Evolutionary conservation across 2,797 vertebrate species (phyloP).

Genomic region (Centroberyx gerrardi): DNA sequence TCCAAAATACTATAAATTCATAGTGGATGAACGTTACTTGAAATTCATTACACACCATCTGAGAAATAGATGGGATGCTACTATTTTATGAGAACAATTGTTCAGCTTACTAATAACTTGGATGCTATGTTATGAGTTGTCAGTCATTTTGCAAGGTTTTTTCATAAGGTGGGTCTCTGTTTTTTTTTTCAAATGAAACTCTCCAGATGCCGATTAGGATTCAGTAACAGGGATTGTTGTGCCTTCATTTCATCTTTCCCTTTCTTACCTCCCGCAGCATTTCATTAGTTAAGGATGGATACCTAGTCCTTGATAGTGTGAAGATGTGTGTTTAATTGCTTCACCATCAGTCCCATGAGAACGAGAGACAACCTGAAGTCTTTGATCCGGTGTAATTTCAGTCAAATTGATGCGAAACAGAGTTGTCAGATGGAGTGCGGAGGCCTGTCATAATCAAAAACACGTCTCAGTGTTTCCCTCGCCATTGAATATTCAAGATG

Average conservation of each 20-base stretch:
- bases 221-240: slow-evolving; percentile 30
- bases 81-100: too few species aligned
- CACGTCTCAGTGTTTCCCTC: slow-evolving; percentile 12
- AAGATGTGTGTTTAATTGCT: slow-evolving; percentile 23
- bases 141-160: slow-evolving; percentile 2
- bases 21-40: too few species aligned
- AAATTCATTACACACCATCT: too few species aligned
- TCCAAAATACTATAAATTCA: too few species aligned
- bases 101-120: too few species aligned
- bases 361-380: slow-evolving; percentile 13
- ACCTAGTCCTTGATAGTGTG: slow-evolving; percentile 45
- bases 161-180: not conserved
- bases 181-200: slow-evolving; percentile 12
- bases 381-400: slow-evolving; percentile 66
- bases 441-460: slow-evolving; percentile 47
- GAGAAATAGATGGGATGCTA: too few species aligned
- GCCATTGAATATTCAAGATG: slow-evolving; percentile 16
- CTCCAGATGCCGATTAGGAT: slow-evolving; percentile 51
- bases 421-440: slow-evolving; percentile 27
- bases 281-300: slow-evolving; percentile 37
- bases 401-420: slow-evolving; percentile 53
- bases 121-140: not conserved
- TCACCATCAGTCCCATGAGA: slow-evolving; percentile 22
- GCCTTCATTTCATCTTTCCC: slow-evolving; percentile 13
- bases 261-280: slow-evolving; percentile 44